Evolutionary conservation across 1,140 invertebrate genomes (phyloP).

Genomic region (Lordiphosa collinella): DNA sequence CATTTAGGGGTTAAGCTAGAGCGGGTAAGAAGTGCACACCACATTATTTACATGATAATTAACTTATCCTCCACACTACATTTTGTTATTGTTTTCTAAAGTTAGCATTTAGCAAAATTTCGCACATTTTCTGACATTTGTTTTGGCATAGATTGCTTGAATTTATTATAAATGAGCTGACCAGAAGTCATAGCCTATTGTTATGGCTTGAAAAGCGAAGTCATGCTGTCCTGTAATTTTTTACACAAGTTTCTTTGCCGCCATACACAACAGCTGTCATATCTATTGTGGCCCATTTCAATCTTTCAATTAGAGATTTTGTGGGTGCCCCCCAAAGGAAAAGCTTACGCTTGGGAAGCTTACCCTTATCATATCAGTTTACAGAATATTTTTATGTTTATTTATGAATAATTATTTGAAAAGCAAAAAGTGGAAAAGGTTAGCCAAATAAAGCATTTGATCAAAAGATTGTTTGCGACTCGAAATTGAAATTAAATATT

Average conservation of each 20-base stretch:
- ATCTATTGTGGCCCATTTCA: constrained; percentile 14
- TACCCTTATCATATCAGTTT: no score
- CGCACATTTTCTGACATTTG: constrained; percentile 24
- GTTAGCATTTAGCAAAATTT: constrained; percentile 38
- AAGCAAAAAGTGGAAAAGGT: no score
- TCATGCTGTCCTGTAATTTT: no score
- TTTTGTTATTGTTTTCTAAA: constrained; percentile 30
- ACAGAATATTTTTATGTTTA: no score
- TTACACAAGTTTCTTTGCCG: no score
- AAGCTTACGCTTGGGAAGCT: no score
- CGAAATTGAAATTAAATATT: no score
- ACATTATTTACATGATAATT: constrained; percentile 46
- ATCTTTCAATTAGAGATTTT: constrained; percentile 9
- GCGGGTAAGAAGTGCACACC: constrained; percentile 21
- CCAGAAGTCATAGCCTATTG: background rate
- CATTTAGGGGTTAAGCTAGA: background rate
- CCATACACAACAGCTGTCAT: background rate
- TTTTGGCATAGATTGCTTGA: constrained; percentile 13
- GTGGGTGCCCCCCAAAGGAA: no score
- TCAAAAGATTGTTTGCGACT: no score
- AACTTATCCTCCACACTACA: constrained; percentile 36
- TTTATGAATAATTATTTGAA: no score
- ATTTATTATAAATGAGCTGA: no score
- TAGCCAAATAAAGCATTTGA: no score
- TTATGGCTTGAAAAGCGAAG: background rate